These are phyloP conservation scores for Formica aserva DNA, from an alignment of 2,888 invertebrate species.

Conservation along the genomic window DNA sequence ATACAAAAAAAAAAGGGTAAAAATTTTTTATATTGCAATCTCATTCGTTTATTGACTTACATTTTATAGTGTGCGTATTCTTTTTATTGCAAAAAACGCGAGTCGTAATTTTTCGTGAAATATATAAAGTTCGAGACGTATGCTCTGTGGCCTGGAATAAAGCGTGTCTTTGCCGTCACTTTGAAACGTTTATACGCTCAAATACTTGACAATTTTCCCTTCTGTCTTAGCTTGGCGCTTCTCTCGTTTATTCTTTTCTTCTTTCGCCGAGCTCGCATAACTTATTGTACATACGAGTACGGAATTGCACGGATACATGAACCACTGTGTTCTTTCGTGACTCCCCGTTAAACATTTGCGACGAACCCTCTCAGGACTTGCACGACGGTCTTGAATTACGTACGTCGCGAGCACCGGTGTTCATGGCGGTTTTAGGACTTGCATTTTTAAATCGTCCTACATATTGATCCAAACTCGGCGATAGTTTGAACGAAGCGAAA, in stretches of 20 bases:
- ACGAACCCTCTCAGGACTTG: neutral
- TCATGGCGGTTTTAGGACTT: conserved; percentile 4
- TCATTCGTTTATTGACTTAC: neutral
- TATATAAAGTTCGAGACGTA: conserved; percentile 13
- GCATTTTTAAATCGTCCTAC: conserved; percentile 32
- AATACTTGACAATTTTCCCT: conserved; percentile 28
- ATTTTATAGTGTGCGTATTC: neutral
- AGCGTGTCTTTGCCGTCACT: conserved; percentile 42
- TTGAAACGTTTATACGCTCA: conserved; percentile 43
- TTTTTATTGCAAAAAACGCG: conserved; percentile 11
- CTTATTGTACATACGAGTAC: conserved; percentile 14
- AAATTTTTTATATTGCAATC: neutral
- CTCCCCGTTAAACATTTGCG: conserved; percentile 45
- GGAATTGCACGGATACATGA: conserved; percentile 25
- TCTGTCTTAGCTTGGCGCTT: neutral
- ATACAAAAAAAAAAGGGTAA: neutral
- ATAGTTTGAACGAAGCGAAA: neutral
- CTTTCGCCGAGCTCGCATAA: conserved; percentile 6
- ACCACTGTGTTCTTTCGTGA: conserved; percentile 22
- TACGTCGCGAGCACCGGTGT: conserved; percentile 10
- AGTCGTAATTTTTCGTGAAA: conserved; percentile 45
- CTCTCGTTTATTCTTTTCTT: conserved; percentile 25
- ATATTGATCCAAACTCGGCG: conserved; percentile 11
- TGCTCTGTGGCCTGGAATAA: conserved; percentile 27
- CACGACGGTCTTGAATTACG: conserved; percentile 40